These are phyloP conservation scores for Nixonia krombeini DNA, from an alignment of 1,140 invertebrate species.

Conservation along the genomic window DNA sequence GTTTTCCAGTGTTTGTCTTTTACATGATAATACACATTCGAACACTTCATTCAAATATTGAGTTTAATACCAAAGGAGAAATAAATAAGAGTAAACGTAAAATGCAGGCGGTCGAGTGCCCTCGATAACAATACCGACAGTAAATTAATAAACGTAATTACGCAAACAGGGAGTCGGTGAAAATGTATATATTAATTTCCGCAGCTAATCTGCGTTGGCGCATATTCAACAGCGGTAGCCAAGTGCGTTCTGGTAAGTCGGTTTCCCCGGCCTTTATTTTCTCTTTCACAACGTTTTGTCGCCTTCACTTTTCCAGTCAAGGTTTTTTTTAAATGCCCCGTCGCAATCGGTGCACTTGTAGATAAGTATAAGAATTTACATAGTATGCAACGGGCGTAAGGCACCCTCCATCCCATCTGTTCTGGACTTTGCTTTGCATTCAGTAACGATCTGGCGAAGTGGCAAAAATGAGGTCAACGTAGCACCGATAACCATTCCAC, in stretches of 20 bases:
- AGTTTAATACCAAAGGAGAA: no score
- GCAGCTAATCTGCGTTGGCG: not conserved
- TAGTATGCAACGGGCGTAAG: slow-evolving; percentile 5
- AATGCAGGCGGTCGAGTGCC: no score
- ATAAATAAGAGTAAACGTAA: no score
- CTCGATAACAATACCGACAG: not conserved
- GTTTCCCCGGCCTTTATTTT: not conserved
- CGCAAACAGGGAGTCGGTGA: not conserved
- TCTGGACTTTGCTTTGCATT: not conserved
- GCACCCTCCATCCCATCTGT: no score
- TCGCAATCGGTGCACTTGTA: not conserved
- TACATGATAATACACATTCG: no score
- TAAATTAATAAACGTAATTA: not conserved
- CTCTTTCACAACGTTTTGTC: not conserved
- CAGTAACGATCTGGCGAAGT: not conserved
- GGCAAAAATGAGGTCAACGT: slow-evolving; percentile 20
- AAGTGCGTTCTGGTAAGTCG: not conserved
- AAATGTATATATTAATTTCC: not conserved
- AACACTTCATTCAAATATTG: no score
- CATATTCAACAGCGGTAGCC: not conserved
- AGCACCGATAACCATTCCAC: slow-evolving; percentile 24
- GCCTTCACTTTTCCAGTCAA: slow-evolving; percentile 3
- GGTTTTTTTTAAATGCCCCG: slow-evolving; percentile 9
- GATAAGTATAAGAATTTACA: slow-evolving; percentile 5
- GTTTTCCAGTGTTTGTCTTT: no score